These are phyloP conservation scores for Ophioninae sp. DNA, from an alignment of 2,888 invertebrate species.

Conservation along the genomic window DNA sequence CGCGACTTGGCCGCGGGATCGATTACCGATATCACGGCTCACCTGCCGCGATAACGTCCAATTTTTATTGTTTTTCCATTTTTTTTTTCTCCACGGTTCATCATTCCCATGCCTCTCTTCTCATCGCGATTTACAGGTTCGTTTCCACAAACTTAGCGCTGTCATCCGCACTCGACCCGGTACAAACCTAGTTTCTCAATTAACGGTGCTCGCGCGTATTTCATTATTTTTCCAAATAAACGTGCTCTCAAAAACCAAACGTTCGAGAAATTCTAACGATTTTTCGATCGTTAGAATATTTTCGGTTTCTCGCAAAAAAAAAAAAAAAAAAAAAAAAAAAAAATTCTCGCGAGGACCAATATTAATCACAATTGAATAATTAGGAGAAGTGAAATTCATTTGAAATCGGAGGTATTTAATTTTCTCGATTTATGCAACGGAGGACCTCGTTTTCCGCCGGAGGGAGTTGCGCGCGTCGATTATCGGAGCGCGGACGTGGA, in stretches of 20 bases:
- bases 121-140: neutral
- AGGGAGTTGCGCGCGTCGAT: slow-evolving; percentile 19
- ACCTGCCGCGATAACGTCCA: slow-evolving; percentile 49
- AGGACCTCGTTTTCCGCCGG: neutral
- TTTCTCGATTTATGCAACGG: slow-evolving; percentile 29
- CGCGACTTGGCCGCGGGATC: slow-evolving; percentile 49
- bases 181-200: slow-evolving; percentile 32
- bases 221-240: slow-evolving; percentile 33
- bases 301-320: no score
- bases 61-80: neutral
- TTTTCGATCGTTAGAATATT: no score
- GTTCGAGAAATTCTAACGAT: neutral
- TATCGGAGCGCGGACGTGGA: neutral
- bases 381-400: slow-evolving; percentile 17
- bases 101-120: neutral
- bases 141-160: slow-evolving; percentile 20
- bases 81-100: neutral
- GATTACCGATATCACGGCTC: slow-evolving; percentile 56
- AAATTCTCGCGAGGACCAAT: neutral
- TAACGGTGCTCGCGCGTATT: slow-evolving; percentile 11
- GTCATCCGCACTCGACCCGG: slow-evolving; percentile 19
- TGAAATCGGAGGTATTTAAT: slow-evolving; percentile 31
- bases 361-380: neutral
- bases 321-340: no score
- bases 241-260: neutral